Percentiles rank a stretch among this genome's conserved stretches.
These are phyloP conservation scores for Anolis carolinensis DNA, from an alignment of 2,113 vertebrate genomes.

Conservation along the genomic window DNA sequence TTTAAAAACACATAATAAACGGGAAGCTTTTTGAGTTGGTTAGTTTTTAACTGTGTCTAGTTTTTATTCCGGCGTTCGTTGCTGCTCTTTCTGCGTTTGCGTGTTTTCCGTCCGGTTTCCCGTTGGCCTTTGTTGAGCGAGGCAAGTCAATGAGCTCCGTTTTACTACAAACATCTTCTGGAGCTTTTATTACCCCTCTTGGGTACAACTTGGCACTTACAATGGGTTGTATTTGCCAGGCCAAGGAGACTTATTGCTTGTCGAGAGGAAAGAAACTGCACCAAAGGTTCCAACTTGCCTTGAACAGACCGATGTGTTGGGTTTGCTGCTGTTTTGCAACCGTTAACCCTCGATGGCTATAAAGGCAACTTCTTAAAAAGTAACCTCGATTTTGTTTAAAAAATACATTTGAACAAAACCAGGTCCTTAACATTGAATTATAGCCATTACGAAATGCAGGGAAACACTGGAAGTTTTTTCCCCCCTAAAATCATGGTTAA, in stretches of 20 bases:
- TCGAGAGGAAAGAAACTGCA: slow-evolving; percentile 73
- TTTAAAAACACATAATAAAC: slow-evolving; percentile 69
- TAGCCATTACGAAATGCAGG: slow-evolving; percentile 58
- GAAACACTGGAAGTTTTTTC: slow-evolving; percentile 63
- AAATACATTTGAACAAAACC: slow-evolving; percentile 74
- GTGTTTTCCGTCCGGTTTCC: background rate
- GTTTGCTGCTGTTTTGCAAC: slow-evolving; percentile 52
- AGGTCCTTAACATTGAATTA: slow-evolving; percentile 49
- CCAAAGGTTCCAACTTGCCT: slow-evolving; percentile 73
- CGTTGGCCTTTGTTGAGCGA: slow-evolving; percentile 53
- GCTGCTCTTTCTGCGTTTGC: slow-evolving; percentile 12
- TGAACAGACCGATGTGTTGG: slow-evolving; percentile 28
- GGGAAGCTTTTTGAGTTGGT: slow-evolving; percentile 67
- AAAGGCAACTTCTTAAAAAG: slow-evolving; percentile 48
- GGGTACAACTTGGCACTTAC: slow-evolving; percentile 91
- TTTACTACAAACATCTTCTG: slow-evolving; percentile 62
- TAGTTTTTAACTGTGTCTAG: slow-evolving; percentile 74
- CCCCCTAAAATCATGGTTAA: slow-evolving; percentile 43
- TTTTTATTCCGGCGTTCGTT: slow-evolving; percentile 74
- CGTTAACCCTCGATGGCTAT: slow-evolving; percentile 75
- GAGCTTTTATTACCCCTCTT: slow-evolving; percentile 76
- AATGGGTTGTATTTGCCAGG: slow-evolving; percentile 98
- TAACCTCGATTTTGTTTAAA: slow-evolving; percentile 71
- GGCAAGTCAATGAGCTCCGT: slow-evolving; percentile 60
- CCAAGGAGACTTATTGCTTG: slow-evolving; percentile 68